Evolutionary conservation across 2,888 invertebrate genomes (phyloP).

Genomic region (Sceliomorpha sp.): DNA sequence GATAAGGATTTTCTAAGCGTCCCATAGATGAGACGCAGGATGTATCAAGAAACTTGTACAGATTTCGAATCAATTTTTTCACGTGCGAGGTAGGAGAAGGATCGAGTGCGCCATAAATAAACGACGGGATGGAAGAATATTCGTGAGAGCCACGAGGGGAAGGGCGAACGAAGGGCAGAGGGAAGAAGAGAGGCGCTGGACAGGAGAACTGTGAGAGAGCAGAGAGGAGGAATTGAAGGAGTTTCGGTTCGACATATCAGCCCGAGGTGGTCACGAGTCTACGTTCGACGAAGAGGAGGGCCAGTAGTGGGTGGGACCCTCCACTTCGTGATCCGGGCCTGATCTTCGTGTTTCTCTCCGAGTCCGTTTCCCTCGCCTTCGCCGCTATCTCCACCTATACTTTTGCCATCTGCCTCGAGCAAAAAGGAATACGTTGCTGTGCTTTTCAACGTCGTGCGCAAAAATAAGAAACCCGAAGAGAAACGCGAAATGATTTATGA

Average conservation of each 20-base stretch:
- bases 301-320: conserved; percentile 77
- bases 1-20: conserved; percentile 12
- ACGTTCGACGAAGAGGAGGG: conserved; percentile 67
- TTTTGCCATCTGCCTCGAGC: conserved; percentile 54
- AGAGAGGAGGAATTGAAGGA: conserved; percentile 66
- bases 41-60: conserved; percentile 45
- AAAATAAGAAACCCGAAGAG: conserved; percentile 47
- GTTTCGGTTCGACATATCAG: conserved; percentile 80
- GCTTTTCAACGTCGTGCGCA: conserved; percentile 46
- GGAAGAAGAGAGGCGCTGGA: conserved; percentile 26
- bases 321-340: conserved; percentile 69
- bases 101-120: conserved; percentile 67
- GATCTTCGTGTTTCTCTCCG: conserved; percentile 49
- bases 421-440: conserved; percentile 33
- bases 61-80: conserved; percentile 31
- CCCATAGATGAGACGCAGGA: conserved; percentile 33
- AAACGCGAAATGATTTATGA: conserved; percentile 47
- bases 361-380: conserved; percentile 29
- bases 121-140: conserved; percentile 78
- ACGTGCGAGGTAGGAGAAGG: conserved; percentile 36
- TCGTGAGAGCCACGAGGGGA: conserved; percentile 71
- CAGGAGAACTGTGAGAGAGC: conserved; percentile 21
- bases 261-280: conserved; percentile 80
- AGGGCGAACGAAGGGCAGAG: conserved; percentile 37
- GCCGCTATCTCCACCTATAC: conserved; percentile 51